phyloP scores from a whole-genome alignment of 2,888 invertebrate species.

The Pelosia muscerda region DNA sequence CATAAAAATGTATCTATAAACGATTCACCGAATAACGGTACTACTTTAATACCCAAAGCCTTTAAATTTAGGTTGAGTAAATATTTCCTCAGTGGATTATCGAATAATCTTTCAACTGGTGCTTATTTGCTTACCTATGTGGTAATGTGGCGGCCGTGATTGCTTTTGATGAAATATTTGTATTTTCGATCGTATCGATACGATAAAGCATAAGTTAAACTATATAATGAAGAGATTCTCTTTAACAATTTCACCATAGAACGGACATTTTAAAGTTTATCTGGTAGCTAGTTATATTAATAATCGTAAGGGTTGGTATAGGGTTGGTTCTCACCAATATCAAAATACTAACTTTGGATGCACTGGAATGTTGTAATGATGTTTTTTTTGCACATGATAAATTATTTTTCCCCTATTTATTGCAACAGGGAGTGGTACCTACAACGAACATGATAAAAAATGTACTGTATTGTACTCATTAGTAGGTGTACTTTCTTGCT shows the following conservation, averaged over 20 bases:
- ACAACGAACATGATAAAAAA: no score
- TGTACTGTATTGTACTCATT: no score
- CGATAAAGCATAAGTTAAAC: neutral
- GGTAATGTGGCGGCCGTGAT: neutral
- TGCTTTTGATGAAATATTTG: slow-evolving; percentile 1
- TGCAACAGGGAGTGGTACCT: no score
- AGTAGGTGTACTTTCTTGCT: no score
- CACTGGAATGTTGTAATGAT: no score
- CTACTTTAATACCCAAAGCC: neutral
- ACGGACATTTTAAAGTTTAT: no score
- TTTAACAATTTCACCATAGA: neutral
- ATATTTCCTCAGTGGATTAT: neutral
- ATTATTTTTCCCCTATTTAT: no score
- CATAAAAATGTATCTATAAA: neutral
- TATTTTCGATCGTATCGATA: neutral
- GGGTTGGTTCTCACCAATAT: no score
- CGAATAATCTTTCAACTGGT: neutral
- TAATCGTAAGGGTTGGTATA: no score
- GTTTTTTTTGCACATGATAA: no score
- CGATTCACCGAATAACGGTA: neutral
- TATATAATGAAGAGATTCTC: neutral
- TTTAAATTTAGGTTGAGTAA: neutral
- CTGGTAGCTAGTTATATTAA: no score
- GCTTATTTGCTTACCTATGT: slow-evolving; percentile 1
- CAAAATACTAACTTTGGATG: no score